phyloP scores from a whole-genome alignment of 2,888 invertebrate species.

The Tuberolachnus salignus region DNA sequence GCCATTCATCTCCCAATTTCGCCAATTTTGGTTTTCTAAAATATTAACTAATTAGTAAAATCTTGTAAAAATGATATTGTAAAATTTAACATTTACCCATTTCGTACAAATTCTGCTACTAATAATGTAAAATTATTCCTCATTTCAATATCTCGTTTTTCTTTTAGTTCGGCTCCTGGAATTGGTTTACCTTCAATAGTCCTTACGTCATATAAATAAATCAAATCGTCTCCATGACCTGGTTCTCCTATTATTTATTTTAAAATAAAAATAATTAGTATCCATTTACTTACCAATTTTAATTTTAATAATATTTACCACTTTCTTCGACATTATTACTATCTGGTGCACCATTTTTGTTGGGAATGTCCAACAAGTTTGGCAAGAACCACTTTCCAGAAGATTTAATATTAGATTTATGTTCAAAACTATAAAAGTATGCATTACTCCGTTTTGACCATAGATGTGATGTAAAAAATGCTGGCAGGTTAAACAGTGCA shows the following conservation, averaged over 20 bases:
- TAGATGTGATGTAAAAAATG: slow-evolving; percentile 72
- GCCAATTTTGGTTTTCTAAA: slow-evolving; percentile 58
- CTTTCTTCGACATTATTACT: slow-evolving; percentile 26
- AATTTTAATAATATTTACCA: slow-evolving; percentile 10
- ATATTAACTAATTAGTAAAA: slow-evolving; percentile 15
- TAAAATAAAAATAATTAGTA: neutral
- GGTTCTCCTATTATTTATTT: slow-evolving; percentile 57
- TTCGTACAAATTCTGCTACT: slow-evolving; percentile 72
- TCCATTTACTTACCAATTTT: neutral
- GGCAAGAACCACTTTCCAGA: slow-evolving; percentile 60
- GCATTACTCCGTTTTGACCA: slow-evolving; percentile 69
- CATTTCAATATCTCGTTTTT: slow-evolving; percentile 69
- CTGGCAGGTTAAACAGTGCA: slow-evolving; percentile 78
- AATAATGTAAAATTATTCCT: slow-evolving; percentile 72
- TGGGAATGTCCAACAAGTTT: slow-evolving; percentile 26
- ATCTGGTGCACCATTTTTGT: slow-evolving; percentile 27
- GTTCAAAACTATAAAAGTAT: slow-evolving; percentile 78
- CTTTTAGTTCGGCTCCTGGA: slow-evolving; percentile 60
- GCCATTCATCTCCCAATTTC: slow-evolving; percentile 58
- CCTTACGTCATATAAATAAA: slow-evolving; percentile 72
- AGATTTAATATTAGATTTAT: slow-evolving; percentile 70
- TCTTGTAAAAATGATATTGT: neutral
- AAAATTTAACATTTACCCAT: slow-evolving; percentile 61
- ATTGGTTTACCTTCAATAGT: slow-evolving; percentile 63
- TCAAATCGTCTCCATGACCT: slow-evolving; percentile 74